A percentile compares a stretch with the other conserved stretches of the same genome.
Conservation (phyloP, 2,888 invertebrate species). For the Drosophila planitibia region DNA sequence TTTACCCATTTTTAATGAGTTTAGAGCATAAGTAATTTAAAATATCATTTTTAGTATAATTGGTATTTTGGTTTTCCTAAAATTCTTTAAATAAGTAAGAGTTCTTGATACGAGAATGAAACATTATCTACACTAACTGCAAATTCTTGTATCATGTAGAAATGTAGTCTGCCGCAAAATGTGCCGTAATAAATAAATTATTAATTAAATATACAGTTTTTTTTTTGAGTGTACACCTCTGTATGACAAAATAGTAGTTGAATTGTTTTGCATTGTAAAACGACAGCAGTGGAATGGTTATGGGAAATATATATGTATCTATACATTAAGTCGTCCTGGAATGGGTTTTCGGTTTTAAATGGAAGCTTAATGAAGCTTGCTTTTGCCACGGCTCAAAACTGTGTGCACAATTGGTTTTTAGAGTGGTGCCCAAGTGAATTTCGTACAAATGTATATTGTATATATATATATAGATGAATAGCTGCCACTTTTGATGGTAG, state of each 20-base stretch:
- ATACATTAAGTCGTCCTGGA: slow-evolving; percentile 10
- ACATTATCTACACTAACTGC: neutral
- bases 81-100: neutral
- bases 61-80: neutral
- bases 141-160: neutral
- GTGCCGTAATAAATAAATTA: neutral
- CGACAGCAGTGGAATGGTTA: neutral
- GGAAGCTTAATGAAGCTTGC: slow-evolving; percentile 80
- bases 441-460: neutral
- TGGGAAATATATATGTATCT: slow-evolving; percentile 1
- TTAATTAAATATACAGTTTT: neutral
- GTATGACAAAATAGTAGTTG: slow-evolving; percentile 70
- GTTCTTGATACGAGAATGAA: neutral
- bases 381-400: slow-evolving; percentile 15
- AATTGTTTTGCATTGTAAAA: slow-evolving; percentile 78
- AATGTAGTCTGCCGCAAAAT: neutral
- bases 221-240: slow-evolving; percentile 10
- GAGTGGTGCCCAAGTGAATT: slow-evolving; percentile 8
- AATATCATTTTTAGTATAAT: neutral
- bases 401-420: slow-evolving; percentile 35
- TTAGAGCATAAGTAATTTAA: neutral
- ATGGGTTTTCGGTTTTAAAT: slow-evolving; percentile 71
- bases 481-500: slow-evolving; percentile 2
- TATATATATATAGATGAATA: neutral
- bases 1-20: neutral